Evolutionary conservation across 1,140 invertebrate species (phyloP).

Genomic region (Diprion similis): DNA sequence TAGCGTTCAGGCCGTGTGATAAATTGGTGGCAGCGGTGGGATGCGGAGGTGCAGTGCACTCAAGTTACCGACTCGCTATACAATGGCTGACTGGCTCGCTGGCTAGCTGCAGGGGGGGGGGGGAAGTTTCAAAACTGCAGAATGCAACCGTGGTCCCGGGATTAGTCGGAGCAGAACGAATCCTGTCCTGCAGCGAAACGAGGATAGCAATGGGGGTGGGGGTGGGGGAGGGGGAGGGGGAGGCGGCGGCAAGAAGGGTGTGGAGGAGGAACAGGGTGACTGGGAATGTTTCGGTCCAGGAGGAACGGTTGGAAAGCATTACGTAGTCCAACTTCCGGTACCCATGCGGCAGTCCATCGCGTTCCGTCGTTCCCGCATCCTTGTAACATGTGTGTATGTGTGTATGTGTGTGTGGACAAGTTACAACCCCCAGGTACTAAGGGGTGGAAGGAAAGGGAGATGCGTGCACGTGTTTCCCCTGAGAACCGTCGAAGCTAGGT

Average conservation of each 20-base stretch:
- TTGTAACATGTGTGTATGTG: no score
- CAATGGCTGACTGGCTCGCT: conserved; percentile 28
- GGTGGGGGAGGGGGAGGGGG: no score
- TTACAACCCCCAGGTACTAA: no score
- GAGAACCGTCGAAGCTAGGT: no score
- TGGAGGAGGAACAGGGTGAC: not conserved
- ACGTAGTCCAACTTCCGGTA: not conserved
- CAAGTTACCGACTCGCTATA: conserved; percentile 38
- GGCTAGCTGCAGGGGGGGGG: conserved; percentile 30
- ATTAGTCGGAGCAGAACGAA: conserved; percentile 43
- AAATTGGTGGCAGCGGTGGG: conserved; percentile 1
- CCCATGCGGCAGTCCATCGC: not conserved
- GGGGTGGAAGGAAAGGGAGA: no score
- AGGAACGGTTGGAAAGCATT: not conserved
- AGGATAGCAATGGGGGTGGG: not conserved
- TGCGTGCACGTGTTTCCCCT: no score
- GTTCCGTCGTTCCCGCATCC: not conserved
- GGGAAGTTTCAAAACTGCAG: conserved; percentile 58
- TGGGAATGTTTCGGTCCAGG: not conserved
- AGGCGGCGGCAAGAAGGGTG: no score
- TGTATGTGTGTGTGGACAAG: no score
- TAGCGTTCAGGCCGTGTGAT: not conserved
- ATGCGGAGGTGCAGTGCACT: conserved; percentile 35
- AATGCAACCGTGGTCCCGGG: conserved; percentile 50
- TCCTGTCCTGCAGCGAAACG: not conserved